These are phyloP conservation scores for Todiramphus saurophagus DNA, from an alignment of 2,113 vertebrate genomes.

Conservation along the genomic window DNA sequence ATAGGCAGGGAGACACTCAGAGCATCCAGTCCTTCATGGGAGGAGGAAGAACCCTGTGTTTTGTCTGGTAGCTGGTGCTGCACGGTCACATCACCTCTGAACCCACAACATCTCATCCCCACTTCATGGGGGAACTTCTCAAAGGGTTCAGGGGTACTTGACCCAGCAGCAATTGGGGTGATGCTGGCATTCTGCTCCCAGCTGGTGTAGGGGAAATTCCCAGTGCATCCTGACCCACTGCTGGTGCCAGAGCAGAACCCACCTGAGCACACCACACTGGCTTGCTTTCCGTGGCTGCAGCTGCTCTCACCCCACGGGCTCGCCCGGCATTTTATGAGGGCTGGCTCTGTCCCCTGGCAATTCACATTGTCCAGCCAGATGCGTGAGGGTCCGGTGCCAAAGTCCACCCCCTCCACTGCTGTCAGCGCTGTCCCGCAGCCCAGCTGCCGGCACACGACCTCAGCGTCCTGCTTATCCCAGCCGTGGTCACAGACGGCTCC, in stretches of 20 bases:
- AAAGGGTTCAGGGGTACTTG: too few species aligned
- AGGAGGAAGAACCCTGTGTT: background rate
- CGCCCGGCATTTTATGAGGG: slow-evolving; percentile 23
- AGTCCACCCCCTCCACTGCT: background rate
- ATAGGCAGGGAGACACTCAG: background rate
- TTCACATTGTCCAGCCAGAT: slow-evolving; percentile 66
- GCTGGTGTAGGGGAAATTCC: too few species aligned
- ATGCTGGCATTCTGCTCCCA: background rate
- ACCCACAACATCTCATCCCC: background rate
- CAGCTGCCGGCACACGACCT: background rate
- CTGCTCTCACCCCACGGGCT: slow-evolving; percentile 54
- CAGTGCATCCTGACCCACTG: background rate
- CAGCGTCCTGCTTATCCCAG: slow-evolving; percentile 54
- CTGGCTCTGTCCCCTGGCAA: slow-evolving; percentile 57
- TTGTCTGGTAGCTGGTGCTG: rapidly evolving
- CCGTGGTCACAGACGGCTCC: slow-evolving; percentile 44
- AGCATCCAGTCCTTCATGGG: background rate
- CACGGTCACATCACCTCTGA: rapidly evolving
- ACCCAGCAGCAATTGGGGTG: background rate
- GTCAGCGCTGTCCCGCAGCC: background rate
- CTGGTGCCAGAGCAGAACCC: background rate
- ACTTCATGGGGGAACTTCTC: background rate
- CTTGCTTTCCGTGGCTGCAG: slow-evolving; percentile 65
- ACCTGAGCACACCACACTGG: slow-evolving; percentile 56
- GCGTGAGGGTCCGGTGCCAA: slow-evolving; percentile 14